Percentiles rank a stretch among this genome's conserved stretches.
phyloP scores from a whole-genome alignment of 2,888 invertebrate species.

The Carpatolechia fugitivella region DNA sequence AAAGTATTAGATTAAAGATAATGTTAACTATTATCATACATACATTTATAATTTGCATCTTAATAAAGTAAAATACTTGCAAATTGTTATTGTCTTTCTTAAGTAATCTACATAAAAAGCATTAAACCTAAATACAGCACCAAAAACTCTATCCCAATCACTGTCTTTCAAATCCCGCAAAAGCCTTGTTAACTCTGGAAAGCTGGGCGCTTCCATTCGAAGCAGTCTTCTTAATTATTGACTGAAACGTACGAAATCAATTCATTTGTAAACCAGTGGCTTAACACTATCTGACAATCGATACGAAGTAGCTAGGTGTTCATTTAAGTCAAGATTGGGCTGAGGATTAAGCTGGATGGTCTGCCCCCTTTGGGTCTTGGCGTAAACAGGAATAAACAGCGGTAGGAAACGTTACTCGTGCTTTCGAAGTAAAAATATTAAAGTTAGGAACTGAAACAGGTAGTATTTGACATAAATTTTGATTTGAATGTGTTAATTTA shows the following conservation, averaged over 20 bases:
- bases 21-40: too few species aligned
- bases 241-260: constrained; percentile 60
- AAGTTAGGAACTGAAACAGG: too few species aligned
- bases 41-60: too few species aligned
- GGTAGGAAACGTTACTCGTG: not conserved
- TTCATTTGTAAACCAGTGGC: constrained; percentile 67
- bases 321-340: constrained; percentile 74
- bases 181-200: constrained; percentile 6
- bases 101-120: too few species aligned
- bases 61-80: too few species aligned
- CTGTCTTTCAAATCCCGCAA: constrained; percentile 1
- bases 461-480: too few species aligned
- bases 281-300: constrained; percentile 63
- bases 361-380: constrained; percentile 39
- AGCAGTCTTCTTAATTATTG: constrained; percentile 47
- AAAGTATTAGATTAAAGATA: too few species aligned
- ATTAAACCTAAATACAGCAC: not conserved
- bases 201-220: constrained; percentile 2
- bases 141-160: constrained; percentile 1
- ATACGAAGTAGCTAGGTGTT: constrained; percentile 66
- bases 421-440: not conserved
- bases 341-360: constrained; percentile 67
- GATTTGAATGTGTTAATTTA: too few species aligned
- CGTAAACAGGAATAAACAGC: constrained; percentile 18
- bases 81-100: too few species aligned